Evolutionary conservation across 2,888 invertebrate species (phyloP).

Genomic region (Macropis europaea): DNA sequence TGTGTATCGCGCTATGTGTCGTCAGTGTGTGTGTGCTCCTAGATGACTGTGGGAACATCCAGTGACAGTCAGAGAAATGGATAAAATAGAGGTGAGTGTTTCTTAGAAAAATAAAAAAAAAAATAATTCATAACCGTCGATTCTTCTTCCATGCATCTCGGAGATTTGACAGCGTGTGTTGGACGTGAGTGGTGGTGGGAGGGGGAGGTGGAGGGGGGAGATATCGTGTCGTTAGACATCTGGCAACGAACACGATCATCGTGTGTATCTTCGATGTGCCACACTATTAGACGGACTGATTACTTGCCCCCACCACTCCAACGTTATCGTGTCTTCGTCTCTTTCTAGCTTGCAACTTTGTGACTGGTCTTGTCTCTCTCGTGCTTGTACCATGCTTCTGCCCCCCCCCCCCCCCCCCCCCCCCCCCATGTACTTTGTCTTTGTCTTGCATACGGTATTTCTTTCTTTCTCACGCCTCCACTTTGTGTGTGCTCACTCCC

Average conservation of each 20-base stretch:
- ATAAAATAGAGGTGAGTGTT: slow-evolving; percentile 78
- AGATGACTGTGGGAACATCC: slow-evolving; percentile 77
- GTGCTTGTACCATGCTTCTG: slow-evolving; percentile 51
- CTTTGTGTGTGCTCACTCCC: slow-evolving; percentile 44
- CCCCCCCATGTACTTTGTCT: slow-evolving; percentile 24
- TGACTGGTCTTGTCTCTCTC: slow-evolving; percentile 48
- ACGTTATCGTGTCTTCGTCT: slow-evolving; percentile 34
- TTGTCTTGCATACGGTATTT: slow-evolving; percentile 24
- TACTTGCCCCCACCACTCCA: slow-evolving; percentile 51
- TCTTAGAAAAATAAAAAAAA: neutral
- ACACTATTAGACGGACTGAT: slow-evolving; percentile 75
- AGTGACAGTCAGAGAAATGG: slow-evolving; percentile 77
- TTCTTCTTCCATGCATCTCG: slow-evolving; percentile 25
- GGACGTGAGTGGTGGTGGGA: slow-evolving; percentile 50
- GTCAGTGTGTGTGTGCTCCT: slow-evolving; percentile 71
- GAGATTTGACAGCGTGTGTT: slow-evolving; percentile 71
- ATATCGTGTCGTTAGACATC: slow-evolving; percentile 73
- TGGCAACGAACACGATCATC: slow-evolving; percentile 74
- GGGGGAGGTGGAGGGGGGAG: slow-evolving; percentile 53
- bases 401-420: neutral
- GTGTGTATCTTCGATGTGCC: slow-evolving; percentile 73
- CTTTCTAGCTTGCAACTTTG: slow-evolving; percentile 56
- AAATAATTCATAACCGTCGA: neutral
- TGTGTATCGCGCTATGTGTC: slow-evolving; percentile 66
- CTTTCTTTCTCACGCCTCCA: slow-evolving; percentile 36